Base-by-base conservation (phyloP, 2,797 vertebrate species). In the Petrocephalus sullivani region DNA sequence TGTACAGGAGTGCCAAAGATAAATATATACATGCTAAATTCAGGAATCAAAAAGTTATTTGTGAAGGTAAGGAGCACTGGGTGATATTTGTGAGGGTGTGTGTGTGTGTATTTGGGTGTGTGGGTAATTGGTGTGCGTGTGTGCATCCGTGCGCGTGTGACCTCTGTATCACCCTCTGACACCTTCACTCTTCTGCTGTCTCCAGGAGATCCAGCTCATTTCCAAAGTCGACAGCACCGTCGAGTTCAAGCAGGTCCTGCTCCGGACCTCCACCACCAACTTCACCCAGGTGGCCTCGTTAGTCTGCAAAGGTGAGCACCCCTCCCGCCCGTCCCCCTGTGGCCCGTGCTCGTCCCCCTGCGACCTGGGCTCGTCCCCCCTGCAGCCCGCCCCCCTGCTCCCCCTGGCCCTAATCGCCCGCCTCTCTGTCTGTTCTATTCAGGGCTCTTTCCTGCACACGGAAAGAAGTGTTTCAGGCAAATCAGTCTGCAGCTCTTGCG, bases 281-380 rank as follows among this genome's bases (percentile, higher is more conserved):
- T 97, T 99, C 88, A 98, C 97, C 87, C 95, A 97, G 93, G 96
- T 99, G 89, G 97, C 97, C 83, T 95, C 96, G 23, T 91, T 99
- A 89, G 93, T 95, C 91, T 99, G 97, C 94, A 96, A 81, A 64
- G 49, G 85, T 88, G 46, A 82, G 54, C 9, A 8, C 10, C 61
- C 21, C 61, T 16, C 4, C 57, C 16, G 16, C 28, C 28, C 28
- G 28, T 28, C 1, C 28, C 28, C 28, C 28, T 28, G 28, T n/a
- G n/a, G n/a, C n/a, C n/a, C n/a, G n/a, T n/a, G n/a, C n/a, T n/a
- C n/a, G n/a, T 58, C 57, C 56, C 56, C n/a, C n/a, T 64, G 12
- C 21, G 0, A 5, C 57, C 57, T 21, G 21, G 5, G 21, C 58
- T 6, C 1, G 10, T 8, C 9, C 21, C 23, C 0, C 2, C 28